Conservation (phyloP, 2,888 invertebrate genomes). For the Clunio marinus region DNA sequence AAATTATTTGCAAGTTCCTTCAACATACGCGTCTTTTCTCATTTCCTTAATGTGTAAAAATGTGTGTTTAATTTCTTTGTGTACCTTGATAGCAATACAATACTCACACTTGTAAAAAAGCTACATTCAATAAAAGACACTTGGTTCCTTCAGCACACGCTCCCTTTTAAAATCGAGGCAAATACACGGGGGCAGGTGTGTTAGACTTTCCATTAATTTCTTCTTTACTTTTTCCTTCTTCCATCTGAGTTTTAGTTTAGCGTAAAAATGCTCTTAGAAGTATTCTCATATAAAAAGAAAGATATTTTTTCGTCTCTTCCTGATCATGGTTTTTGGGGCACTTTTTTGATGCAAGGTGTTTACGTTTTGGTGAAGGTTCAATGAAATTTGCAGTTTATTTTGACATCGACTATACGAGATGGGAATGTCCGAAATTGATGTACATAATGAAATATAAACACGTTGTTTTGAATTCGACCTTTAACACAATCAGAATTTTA, state of each 20-base stretch:
- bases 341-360: constrained; percentile 21
- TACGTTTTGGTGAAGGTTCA: constrained; percentile 8
- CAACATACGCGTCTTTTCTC: background rate
- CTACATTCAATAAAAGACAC: constrained; percentile 38
- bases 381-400: background rate
- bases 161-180: constrained; percentile 23
- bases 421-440: too few relatives aligned
- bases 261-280: constrained; percentile 33
- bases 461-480: too few relatives aligned
- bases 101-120: constrained; percentile 7
- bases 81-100: background rate
- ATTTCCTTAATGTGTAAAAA: constrained; percentile 7
- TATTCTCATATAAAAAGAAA: background rate
- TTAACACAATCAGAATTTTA: too few relatives aligned
- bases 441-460: too few relatives aligned
- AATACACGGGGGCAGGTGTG: constrained; percentile 37
- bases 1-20: background rate
- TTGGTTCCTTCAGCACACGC: constrained; percentile 39
- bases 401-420: too few relatives aligned
- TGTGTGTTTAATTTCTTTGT: background rate
- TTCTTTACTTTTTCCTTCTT: constrained; percentile 15
- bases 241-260: constrained; percentile 28
- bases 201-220: constrained; percentile 32
- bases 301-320: constrained; percentile 25
- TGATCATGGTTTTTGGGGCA: constrained; percentile 29